Base-by-base conservation (phyloP, 2,797 vertebrate genomes). In the Poeciliopsis presidionis region DNA sequence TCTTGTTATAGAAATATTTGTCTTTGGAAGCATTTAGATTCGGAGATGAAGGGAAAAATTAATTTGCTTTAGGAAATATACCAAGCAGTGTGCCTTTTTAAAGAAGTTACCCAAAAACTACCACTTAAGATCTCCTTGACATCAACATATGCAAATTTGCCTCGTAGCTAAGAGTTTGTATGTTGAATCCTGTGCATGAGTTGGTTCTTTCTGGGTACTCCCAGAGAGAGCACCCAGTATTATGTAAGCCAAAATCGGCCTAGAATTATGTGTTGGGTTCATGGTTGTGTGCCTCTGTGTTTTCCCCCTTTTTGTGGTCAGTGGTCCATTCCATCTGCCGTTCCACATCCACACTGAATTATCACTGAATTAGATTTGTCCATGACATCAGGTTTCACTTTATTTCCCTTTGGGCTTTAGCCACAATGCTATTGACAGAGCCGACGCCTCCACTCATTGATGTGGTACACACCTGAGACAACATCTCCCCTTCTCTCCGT, bases 381-480 rank as follows among this genome's bases (percentile, higher is more conserved):
- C 9, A 6, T 39, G 8, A 49, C 6, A n/a, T 69, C 51, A 47
- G 20, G 28, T 45, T 45, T 59, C 28, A 14, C 67, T 69, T 65
- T 67, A 41, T 79, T 28, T 49, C 7, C 5, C 2, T 7, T 20
- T 61, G 25, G 43, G 51, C 0, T 53, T 59, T 20, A 46, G 25
- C 18, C 55, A 28, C 43, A 59, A 72, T 72, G 72, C 25, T 20
- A 25, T 77, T 53, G 63, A 81, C 51, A 53, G 30, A 13, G 25
- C 49, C 70, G 67, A 28, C 63, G 57, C 36, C 30, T 78, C 49
- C 59, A 45, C 65, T 79, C 72, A 76, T 59, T 91, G 88, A 88
- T 85, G 77, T 77, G 55, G 30, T 4, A 36, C 80, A 78, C 87
- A 91, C 87, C 87, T 83, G 83, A 91, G 80, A 88, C 80, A 79